These are phyloP conservation scores for Heterodera filipjevi DNA, from an alignment of 2,888 invertebrate species.

Conservation along the genomic window DNA sequence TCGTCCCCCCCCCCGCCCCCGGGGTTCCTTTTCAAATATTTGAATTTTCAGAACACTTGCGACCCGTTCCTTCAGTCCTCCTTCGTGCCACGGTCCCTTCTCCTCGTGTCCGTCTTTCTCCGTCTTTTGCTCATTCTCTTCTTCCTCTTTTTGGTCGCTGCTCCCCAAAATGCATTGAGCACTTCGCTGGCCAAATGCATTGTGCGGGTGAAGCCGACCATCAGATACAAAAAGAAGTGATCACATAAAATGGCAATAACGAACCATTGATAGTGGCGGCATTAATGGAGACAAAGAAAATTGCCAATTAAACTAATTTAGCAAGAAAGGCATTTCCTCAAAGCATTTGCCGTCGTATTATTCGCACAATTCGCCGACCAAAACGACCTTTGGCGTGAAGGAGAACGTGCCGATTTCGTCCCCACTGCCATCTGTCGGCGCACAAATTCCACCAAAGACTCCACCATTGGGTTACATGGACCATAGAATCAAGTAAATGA, in stretches of 20 bases:
- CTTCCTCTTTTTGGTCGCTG: conserved; percentile 47
- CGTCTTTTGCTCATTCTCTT: conserved; percentile 51
- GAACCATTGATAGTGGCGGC: too few relatives aligned
- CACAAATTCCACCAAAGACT: conserved; percentile 28
- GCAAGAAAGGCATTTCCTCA: not conserved
- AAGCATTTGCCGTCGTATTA: conserved; percentile 28
- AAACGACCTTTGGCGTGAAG: conserved; percentile 47
- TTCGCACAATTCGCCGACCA: conserved; percentile 20
- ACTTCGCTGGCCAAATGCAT: conserved; percentile 50
- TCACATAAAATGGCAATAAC: too few relatives aligned
- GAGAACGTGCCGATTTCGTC: conserved; percentile 25
- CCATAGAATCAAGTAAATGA: conserved; percentile 56
- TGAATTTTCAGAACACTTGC: conserved; percentile 56
- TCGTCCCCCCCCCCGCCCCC: too few relatives aligned
- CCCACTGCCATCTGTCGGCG: conserved; percentile 4
- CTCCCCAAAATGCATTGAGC: conserved; percentile 49
- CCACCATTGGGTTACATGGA: conserved; percentile 56
- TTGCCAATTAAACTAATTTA: not conserved
- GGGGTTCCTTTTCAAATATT: conserved; percentile 44
- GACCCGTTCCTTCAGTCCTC: conserved; percentile 56
- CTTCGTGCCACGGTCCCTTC: conserved; percentile 51
- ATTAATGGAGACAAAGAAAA: too few relatives aligned
- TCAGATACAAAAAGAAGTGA: conserved; percentile 39
- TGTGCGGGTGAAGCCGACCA: conserved; percentile 42
- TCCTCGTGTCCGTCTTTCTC: conserved; percentile 49